Base-by-base conservation (phyloP, 2,113 vertebrate species). In the Centropus bengalensis region DNA sequence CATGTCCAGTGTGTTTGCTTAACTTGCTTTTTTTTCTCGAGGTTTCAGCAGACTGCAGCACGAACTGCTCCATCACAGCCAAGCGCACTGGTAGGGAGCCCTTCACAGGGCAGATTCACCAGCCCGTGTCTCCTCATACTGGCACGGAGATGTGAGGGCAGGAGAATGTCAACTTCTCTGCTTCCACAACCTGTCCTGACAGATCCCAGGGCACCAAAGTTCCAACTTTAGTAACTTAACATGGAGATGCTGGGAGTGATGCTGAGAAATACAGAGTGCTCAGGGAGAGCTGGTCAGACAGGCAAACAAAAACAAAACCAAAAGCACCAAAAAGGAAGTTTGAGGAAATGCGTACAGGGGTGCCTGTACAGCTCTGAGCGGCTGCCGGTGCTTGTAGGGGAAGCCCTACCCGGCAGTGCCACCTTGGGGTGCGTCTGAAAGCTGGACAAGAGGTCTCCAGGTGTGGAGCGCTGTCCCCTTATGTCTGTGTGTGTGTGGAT, bases 361-460 rank as follows among this genome's bases (percentile, higher is more conserved):
- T 82, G 5, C 14, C 8, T 22, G 3, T 23, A n/a, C 23, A 2
- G 40, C 6, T 54, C 4, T 3, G 54, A 8, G 52, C 1, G 28
- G 9, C n/a, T 33, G 54, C 32, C 0, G 0, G 13, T 2, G 52
- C 52, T 70, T 30, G 22, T 1, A 4, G 45, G 47, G 51, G 13
- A 80, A 17, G 38, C 2, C 3, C 59, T 74, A 59, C 79, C 70
- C 55, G 0, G 90, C 79, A 90, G 71, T 93, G 96, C 90, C 95
- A 86, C 54, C 96, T 90, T 59, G 44, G 60, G 96, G 85, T 45
- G 6, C 8, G 7, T 20, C 38, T 49, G 0, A 13, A 19, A 44
- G 7, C 1, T 21, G 54, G 30, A 44, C 27, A 68, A 24, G 18
- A 63, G 30, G 20, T 17, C 26, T 10, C 62, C 8, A 36, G 14